Evolutionary conservation across 2,888 invertebrate genomes (phyloP).

Genomic region (Ormyrus labotus): DNA sequence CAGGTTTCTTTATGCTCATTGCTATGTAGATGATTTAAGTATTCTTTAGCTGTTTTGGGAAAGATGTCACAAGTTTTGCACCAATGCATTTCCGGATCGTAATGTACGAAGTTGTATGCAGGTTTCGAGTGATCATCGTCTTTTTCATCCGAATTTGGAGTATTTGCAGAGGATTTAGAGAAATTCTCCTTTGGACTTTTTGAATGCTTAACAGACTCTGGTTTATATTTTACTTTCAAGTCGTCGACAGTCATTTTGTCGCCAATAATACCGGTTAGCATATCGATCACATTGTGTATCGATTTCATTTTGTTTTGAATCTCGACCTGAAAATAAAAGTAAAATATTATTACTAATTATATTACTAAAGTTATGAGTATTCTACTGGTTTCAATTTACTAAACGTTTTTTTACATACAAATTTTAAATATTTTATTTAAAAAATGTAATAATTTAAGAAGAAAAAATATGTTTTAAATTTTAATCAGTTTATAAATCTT

Average conservation of each 20-base stretch:
- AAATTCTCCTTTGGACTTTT: constrained; percentile 70
- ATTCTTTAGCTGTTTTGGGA: constrained; percentile 91
- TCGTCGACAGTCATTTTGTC: constrained; percentile 79
- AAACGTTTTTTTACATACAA: not conserved
- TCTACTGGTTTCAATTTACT: not conserved
- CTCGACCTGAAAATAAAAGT: constrained; percentile 79
- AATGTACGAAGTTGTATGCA: constrained; percentile 88
- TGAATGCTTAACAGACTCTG: constrained; percentile 67
- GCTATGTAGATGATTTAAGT: constrained; percentile 88
- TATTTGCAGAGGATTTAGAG: constrained; percentile 58
- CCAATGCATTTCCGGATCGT: constrained; percentile 94
- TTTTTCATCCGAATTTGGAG: constrained; percentile 65
- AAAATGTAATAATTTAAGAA: not conserved
- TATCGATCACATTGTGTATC: constrained; percentile 91
- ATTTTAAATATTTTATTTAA: constrained; percentile 8
- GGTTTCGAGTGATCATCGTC: constrained; percentile 71
- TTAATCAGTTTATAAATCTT: not conserved
- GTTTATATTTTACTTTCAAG: constrained; percentile 70
- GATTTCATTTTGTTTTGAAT: constrained; percentile 88
- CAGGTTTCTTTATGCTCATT: constrained; percentile 83
- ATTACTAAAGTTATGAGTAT: not conserved
- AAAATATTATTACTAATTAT: not conserved
- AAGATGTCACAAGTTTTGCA: constrained; percentile 91
- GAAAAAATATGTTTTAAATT: not conserved
- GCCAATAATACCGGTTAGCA: constrained; percentile 90